Evolutionary conservation across 2,797 vertebrate species (phyloP).

Genomic region (Epinephelus coioides): DNA sequence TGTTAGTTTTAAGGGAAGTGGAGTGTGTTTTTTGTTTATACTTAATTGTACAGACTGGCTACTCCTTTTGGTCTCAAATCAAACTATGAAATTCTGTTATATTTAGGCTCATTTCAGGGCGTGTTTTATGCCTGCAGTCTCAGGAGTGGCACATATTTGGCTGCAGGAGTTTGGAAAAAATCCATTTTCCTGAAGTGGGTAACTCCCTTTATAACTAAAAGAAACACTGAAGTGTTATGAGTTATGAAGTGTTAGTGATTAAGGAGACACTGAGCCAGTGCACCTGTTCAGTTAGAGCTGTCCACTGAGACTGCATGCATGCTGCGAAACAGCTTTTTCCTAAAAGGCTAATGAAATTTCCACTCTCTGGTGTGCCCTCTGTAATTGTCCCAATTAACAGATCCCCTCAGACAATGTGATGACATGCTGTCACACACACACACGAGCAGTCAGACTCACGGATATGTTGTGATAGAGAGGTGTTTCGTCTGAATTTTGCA

Average conservation of each 20-base stretch:
- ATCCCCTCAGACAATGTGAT: slow-evolving; percentile 23
- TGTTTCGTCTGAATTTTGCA: not conserved
- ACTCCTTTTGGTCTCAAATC: not conserved
- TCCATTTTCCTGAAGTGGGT: rapidly evolving
- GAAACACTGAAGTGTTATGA: not conserved
- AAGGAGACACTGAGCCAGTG: not conserved
- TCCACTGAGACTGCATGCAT: slow-evolving; percentile 5
- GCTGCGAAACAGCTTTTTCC: slow-evolving; percentile 14
- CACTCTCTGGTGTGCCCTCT: slow-evolving; percentile 32
- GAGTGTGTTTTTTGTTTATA: not conserved
- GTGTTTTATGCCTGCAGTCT: not conserved
- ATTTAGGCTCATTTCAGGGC: not conserved
- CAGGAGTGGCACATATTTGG: not conserved
- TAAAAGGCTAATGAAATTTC: slow-evolving; percentile 55
- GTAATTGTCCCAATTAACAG: slow-evolving; percentile 44
- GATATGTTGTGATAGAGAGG: not conserved
- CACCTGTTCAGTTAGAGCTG: slow-evolving; percentile 27
- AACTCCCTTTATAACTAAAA: not conserved
- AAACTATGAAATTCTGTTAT: not conserved
- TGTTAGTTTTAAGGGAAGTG: not conserved
- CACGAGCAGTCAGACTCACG: not conserved
- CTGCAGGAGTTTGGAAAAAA: not conserved
- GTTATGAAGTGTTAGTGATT: not conserved
- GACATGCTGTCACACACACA: slow-evolving; percentile 1
- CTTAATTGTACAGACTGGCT: not conserved